These are phyloP conservation scores for Halocaridina rubra DNA, from an alignment of 2,888 invertebrate species.

Conservation along the genomic window DNA sequence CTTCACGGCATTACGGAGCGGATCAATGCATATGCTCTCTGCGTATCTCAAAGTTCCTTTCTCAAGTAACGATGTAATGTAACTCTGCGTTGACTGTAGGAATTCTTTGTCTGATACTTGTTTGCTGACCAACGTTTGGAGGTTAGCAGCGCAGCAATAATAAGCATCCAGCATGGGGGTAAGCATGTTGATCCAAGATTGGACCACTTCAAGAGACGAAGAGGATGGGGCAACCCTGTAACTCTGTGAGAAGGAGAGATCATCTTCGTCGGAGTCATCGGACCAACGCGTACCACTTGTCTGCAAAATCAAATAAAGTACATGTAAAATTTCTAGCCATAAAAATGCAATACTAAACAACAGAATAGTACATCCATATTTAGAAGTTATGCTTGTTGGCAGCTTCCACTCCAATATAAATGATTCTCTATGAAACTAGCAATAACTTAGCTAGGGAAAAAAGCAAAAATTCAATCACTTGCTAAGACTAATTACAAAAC, in stretches of 20 bases:
- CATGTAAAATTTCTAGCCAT: background rate
- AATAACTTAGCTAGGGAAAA: no score
- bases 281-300: conserved; percentile 17
- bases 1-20: conserved; percentile 85
- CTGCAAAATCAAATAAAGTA: background rate
- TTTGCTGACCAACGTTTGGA: conserved; percentile 73
- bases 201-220: conserved; percentile 70
- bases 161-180: conserved; percentile 83
- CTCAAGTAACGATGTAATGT: conserved; percentile 76
- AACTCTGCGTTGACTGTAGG: conserved; percentile 76
- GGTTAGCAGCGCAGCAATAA: conserved; percentile 74
- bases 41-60: conserved; percentile 75
- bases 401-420: no score
- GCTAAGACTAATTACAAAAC: no score
- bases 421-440: no score
- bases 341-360: background rate
- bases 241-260: conserved; percentile 14
- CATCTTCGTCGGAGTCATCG: conserved; percentile 49
- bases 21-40: conserved; percentile 88
- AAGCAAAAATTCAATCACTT: no score
- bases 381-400: no score
- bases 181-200: conserved; percentile 74
- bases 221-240: conserved; percentile 67
- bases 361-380: no score
- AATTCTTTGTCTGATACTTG: conserved; percentile 77